Base-by-base conservation (phyloP, 2,797 vertebrate species). In the Holocentrus rufus region DNA sequence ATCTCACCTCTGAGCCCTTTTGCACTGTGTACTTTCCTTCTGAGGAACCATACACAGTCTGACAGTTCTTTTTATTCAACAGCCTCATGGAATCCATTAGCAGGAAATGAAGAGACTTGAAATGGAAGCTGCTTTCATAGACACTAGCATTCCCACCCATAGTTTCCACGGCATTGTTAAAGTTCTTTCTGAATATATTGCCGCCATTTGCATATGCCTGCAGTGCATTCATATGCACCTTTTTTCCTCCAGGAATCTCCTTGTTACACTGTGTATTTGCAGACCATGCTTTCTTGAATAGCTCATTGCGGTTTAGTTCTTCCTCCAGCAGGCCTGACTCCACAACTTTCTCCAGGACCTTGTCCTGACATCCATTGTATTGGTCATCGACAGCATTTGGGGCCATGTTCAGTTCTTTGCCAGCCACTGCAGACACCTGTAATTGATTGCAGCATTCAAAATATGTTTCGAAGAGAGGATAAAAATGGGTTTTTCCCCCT, bases 91-190 rank as follows among this genome's bases (percentile, higher is more conserved):
- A 61, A 78, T 90, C 90, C 81, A 80, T 90, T 11, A 93, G 78
- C 58, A 92, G 83, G 66, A 92, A 92, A 59, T 92, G 88, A 34
- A 93, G 47, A 20, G 88, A 77, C 68, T 92, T 93, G 66, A 82
- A 92, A 2, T 69, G 3, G 64, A 92, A 93, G 1, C 71, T 0
- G 0, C 72, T 8, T 50, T 85, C 53, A 31, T 92, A 92, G 7
- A 25, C 79, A 55, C 34, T 85, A 0, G 20, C 18, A 30, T 90
- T 90, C 14, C 0, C 52, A 1, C 88, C 86, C 58, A 11, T 11
- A 3, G 27, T 82, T 54, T 82, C 7, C 10, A 92, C 82, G 1
- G 22, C 77, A 0, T 22, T 0, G 27, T 85, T 74, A 0, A 93
- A 83, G 0, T 0, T 1, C 0, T 44, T 0, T 9, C 0, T 1